phyloP scores from a whole-genome alignment of 2,797 vertebrate species.

The Gallinago nigripennis region DNA sequence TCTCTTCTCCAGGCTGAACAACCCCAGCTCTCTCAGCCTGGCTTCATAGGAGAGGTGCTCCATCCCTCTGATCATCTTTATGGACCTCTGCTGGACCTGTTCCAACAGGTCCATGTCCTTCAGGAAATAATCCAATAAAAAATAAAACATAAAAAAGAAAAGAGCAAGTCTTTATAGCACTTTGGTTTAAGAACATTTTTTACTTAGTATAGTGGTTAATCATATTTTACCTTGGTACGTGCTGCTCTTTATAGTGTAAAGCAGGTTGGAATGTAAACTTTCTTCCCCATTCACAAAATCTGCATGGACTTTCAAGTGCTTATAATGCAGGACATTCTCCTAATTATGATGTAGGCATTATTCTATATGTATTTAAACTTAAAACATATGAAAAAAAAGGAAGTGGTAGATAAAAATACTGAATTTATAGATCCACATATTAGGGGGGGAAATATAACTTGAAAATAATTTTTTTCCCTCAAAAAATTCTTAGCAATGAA shows the following conservation, averaged over 20 bases:
- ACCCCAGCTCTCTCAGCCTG: too few species aligned
- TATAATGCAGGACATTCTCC: background rate
- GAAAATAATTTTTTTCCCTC: background rate
- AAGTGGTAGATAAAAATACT: background rate
- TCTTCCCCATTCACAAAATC: background rate
- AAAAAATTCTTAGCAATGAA: background rate
- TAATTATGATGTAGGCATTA: background rate
- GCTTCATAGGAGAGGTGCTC: too few species aligned
- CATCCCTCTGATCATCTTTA: too few species aligned
- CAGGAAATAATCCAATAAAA: background rate
- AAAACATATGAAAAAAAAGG: background rate
- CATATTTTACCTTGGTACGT: background rate
- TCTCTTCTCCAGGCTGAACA: too few species aligned
- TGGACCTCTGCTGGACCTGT: too few species aligned
- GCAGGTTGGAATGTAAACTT: background rate
- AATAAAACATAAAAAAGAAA: background rate
- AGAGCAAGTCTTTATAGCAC: accelerated
- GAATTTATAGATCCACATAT: background rate
- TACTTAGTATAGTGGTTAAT: background rate
- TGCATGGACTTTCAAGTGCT: background rate
- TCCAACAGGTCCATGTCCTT: too few species aligned
- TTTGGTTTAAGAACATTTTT: background rate
- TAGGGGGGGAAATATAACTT: accelerated
- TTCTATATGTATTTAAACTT: background rate
- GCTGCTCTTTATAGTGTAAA: background rate